Base-by-base conservation (phyloP, 2,797 vertebrate species). In the Oreochromis mossambicus region DNA sequence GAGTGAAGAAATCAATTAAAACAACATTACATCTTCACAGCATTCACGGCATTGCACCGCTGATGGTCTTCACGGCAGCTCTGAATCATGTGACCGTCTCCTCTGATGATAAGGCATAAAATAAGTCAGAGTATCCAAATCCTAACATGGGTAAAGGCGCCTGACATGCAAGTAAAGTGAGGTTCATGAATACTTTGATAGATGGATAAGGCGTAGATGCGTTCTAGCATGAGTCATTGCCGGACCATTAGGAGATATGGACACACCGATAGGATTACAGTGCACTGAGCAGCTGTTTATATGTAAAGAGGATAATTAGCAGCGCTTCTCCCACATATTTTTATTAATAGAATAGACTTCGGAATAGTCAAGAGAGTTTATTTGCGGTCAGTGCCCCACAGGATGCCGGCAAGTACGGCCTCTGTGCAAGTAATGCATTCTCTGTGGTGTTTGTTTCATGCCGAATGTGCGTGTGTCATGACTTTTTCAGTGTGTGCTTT, bases 271-370 rank as follows among this genome's bases (percentile, higher is more conserved):
- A 82, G 78, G 63, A 88, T 88, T 82, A 76, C 76, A 88, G 86
- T 77, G 56, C 73, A 61, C 83, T 5, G 12, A 81, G 89, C 87
- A 85, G 91, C 90, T 91, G 89, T 94, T 89, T 86, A 85, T 94
- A 93, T 82, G 87, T 91, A 90, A 94, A 90, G 91, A 88, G 93
- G 91, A 93, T 94, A 94, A 96, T 96, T 94, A 94, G 85, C 89
- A 55, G 32, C 58, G 81, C 73, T 89, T 91, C 90, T 91, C 92
- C 92, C 90, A 94, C 93, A 82, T 93, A 82, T 70, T 58, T 90
- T 86, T 95, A 94, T 94, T 95, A 91, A 91, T 91, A 87, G 91
- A 89, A 77, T 48, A 80, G 83, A 79, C 86, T 83, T 83, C 87
- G 82, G 86, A 84, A 78, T 29, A 78, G 78, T 81, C 81, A 51